Evolutionary conservation across 2,113 vertebrate species (phyloP).

Genomic region (Lepisosteus oculatus): DNA sequence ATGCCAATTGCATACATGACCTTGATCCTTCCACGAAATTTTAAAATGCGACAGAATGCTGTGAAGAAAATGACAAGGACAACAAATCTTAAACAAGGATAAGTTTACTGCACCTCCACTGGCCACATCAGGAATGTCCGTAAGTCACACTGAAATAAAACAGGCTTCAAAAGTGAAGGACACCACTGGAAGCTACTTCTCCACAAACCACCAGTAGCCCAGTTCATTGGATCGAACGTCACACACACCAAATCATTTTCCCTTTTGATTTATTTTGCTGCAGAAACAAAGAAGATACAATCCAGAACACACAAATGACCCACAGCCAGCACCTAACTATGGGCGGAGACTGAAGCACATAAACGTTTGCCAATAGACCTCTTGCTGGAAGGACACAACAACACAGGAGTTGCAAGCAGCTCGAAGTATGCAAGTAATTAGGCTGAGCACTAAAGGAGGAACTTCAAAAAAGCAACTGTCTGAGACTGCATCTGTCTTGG

Average conservation of each 20-base stretch:
- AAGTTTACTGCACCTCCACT: neutral
- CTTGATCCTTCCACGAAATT: neutral
- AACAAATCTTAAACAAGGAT: neutral
- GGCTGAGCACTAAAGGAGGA: neutral
- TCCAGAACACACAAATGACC: too few species aligned
- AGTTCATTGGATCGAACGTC: neutral
- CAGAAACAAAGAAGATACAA: too few species aligned
- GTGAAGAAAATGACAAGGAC: neutral
- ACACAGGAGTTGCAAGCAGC: neutral
- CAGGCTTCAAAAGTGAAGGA: neutral
- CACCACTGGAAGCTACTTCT: neutral
- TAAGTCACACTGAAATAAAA: neutral
- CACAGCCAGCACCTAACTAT: too few species aligned
- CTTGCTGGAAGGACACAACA: neutral
- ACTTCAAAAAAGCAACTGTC: neutral
- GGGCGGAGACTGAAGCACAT: neutral
- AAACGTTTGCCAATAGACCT: neutral
- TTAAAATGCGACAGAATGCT: conserved; percentile 7
- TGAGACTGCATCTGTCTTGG: neutral
- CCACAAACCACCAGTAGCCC: neutral
- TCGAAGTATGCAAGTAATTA: neutral
- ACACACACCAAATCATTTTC: neutral
- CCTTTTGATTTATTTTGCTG: neutral
- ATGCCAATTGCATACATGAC: neutral
- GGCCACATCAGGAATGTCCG: neutral